A percentile compares a stretch with the other conserved stretches of the same genome.
phyloP scores from a whole-genome alignment of 2,888 invertebrate genomes.

The Alsophila aescularia region DNA sequence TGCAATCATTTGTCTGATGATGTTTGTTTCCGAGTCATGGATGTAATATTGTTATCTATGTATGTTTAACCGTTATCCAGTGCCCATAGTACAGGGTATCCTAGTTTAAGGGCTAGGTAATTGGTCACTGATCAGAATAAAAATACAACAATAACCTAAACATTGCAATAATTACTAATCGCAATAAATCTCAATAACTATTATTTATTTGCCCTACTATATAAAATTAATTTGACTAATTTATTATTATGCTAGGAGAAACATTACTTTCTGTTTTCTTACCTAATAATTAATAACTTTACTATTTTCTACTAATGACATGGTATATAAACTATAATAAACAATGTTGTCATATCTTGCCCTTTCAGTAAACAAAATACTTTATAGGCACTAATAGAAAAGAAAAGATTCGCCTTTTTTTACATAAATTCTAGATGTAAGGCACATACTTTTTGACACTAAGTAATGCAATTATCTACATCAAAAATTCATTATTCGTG shows the following conservation, averaged over 20 bases:
- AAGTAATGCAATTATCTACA: not conserved
- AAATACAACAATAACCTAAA: constrained; percentile 51
- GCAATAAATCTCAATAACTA: constrained; percentile 67
- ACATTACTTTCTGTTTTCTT: constrained; percentile 32
- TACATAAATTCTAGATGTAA: constrained; percentile 48
- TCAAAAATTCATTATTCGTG: not conserved
- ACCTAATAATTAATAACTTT: constrained; percentile 41
- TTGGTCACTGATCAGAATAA: constrained; percentile 53
- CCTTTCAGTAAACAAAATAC: not conserved
- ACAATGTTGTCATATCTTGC: constrained; percentile 34
- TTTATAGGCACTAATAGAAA: constrained; percentile 1
- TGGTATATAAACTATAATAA: constrained; percentile 38
- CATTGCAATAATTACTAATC: constrained; percentile 63
- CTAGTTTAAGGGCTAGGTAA: too few species aligned
- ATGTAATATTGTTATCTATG: too few species aligned
- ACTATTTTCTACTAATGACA: constrained; percentile 50
- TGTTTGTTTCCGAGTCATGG: too few species aligned
- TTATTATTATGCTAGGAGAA: constrained; percentile 69
- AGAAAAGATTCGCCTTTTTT: not conserved
- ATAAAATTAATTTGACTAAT: constrained; percentile 71
- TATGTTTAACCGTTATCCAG: too few species aligned
- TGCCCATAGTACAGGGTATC: too few species aligned
- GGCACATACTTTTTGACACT: constrained; percentile 65
- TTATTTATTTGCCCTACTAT: constrained; percentile 48
- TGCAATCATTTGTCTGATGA: too few species aligned